Evolutionary conservation across 2,888 invertebrate species (phyloP), one percentile per base, ranked within the genome.

Genomic region (Cerastis leucographa): DNA sequence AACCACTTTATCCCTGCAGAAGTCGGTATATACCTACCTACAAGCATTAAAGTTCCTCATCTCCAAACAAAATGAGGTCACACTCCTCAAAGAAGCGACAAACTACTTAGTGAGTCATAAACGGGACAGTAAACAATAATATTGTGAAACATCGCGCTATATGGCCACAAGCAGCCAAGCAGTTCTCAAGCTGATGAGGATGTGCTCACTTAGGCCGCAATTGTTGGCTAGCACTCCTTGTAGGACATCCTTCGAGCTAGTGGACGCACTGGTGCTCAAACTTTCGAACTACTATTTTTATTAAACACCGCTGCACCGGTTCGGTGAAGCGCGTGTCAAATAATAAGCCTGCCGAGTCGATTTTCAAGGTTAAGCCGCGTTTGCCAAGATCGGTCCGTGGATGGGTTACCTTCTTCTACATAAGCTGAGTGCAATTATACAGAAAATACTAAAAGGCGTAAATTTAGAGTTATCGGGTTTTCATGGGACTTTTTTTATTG

Each of bases 131-230:
- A 85, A 88, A 89, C 80, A 86, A 85, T 76, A 84, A 83, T 85
- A 81, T 84, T 85, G 82, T 85, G 87, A 83, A 86, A 84, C 86
- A 82, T 85, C 77, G 87, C 84, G 86, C 82, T 81, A 85, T 86
- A 84, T 76, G 80, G 85, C 88, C 86, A 87, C 89, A 90, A 91
- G 89, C 86, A 91, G 89, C 84, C 89, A 89, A 91, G 89, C 87
- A 89, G 88, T 90, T 91, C 94, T 92, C 93, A 90, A 91, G 92
- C 91, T 95, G 91, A 96, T 94, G 90, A 96, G 96, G 96, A 96
- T 95, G 96, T 95, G 94, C 93, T 95, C 96, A 96, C 95, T 96
- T 96, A 94, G 91, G 90, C 85, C 88, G 86, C 95, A 95, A 96
- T 96, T 96, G 96, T 95, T 95, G 94, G 94, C 95, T 90, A 93